Conservation (phyloP, 2,888 invertebrate species). For the Sarcophaga caerulescens region DNA sequence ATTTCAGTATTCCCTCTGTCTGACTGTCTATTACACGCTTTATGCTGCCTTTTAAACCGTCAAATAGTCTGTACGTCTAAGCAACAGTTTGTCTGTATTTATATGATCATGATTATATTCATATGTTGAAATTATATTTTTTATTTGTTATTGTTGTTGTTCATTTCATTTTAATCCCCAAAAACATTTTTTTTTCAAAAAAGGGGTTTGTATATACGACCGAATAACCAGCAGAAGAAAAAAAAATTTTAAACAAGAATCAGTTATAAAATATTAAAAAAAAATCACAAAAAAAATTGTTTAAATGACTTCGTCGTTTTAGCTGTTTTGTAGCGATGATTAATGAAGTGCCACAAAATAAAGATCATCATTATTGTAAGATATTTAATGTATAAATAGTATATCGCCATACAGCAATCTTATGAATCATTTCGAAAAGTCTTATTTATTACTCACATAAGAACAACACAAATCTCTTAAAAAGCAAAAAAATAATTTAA, state of each 20-base stretch:
- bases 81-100: slow-evolving; percentile 34
- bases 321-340: slow-evolving; percentile 79
- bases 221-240: too few species aligned
- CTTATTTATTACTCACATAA: slow-evolving; percentile 38
- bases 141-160: slow-evolving; percentile 29
- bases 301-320: slow-evolving; percentile 69
- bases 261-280: background rate
- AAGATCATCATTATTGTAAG: slow-evolving; percentile 69
- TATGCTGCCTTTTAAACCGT: background rate
- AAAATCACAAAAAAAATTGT: slow-evolving; percentile 44
- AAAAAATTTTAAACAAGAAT: too few species aligned
- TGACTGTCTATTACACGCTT: too few species aligned
- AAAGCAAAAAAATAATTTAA: slow-evolving; percentile 21
- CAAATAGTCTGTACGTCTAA: slow-evolving; percentile 1
- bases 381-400: slow-evolving; percentile 63
- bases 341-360: slow-evolving; percentile 80
- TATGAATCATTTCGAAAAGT: slow-evolving; percentile 60
- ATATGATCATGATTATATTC: slow-evolving; percentile 67
- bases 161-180: slow-evolving; percentile 37
- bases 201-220: background rate
- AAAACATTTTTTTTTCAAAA: slow-evolving; percentile 35
- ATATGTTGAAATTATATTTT: slow-evolving; percentile 66
- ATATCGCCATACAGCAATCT: slow-evolving; percentile 45
- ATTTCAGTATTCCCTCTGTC: background rate
- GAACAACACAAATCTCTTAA: slow-evolving; percentile 3